phyloP scores from a whole-genome alignment of 2,888 invertebrate genomes.

The Andrena bicolor region DNA sequence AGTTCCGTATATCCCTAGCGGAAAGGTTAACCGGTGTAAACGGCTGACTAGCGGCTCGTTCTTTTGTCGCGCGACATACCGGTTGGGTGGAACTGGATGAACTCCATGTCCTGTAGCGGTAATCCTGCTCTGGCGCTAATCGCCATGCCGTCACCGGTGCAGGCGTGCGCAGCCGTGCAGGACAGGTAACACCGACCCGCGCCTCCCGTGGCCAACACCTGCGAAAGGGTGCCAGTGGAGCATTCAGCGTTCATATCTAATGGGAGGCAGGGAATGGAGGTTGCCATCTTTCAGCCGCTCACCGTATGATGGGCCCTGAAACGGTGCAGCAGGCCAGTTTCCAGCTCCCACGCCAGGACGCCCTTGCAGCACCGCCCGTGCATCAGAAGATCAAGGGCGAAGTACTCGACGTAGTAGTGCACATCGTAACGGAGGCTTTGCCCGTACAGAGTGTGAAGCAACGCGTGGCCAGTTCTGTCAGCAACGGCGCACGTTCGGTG shows the following conservation, averaged over 20 bases:
- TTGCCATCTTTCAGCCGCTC: not conserved
- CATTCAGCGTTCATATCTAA: not conserved
- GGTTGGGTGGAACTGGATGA: slow-evolving; percentile 99
- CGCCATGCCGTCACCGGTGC: slow-evolving; percentile 98
- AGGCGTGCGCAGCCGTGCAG: slow-evolving; percentile 99
- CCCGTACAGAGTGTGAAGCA: slow-evolving; percentile 90
- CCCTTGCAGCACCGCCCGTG: slow-evolving; percentile 87
- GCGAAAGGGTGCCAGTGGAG: not conserved
- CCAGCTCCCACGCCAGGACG: slow-evolving; percentile 89
- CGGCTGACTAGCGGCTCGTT: not conserved
- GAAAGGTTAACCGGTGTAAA: slow-evolving; percentile 20
- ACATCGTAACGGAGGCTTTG: slow-evolving; percentile 89
- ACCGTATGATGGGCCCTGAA: slow-evolving; percentile 87
- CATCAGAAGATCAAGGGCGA: slow-evolving; percentile 90
- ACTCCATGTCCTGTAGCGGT: slow-evolving; percentile 98
- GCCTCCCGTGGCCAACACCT: slow-evolving; percentile 81
- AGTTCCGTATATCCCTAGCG: slow-evolving; percentile 96
- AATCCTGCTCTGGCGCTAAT: slow-evolving; percentile 97
- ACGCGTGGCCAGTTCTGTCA: slow-evolving; percentile 90
- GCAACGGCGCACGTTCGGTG: slow-evolving; percentile 89
- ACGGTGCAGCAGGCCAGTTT: slow-evolving; percentile 90
- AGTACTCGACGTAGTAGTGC: slow-evolving; percentile 90
- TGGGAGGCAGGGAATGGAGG: too few relatives aligned
- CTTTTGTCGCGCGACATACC: slow-evolving; percentile 85
- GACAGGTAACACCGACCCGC: slow-evolving; percentile 91